phyloP scores from a whole-genome alignment of 2,113 vertebrate species.

The Mus spicilegus region DNA sequence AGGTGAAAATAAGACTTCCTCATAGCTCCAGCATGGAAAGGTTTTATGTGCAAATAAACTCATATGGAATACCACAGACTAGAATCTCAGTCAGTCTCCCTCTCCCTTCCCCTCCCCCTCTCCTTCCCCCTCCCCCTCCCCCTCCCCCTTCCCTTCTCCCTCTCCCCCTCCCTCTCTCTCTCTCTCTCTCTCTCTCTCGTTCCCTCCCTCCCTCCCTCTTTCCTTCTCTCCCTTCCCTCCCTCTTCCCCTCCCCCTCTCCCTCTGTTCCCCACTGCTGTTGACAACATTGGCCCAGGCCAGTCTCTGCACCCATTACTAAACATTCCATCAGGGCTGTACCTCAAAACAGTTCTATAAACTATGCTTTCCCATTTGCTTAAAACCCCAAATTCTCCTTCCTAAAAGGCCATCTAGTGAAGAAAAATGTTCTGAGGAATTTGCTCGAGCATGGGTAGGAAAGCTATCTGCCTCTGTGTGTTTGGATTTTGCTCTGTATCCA shows the following conservation, averaged over 20 bases:
- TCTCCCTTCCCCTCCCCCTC: background rate
- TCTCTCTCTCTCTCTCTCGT: background rate
- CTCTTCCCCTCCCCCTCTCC: background rate
- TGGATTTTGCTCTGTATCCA: background rate
- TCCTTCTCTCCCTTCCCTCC: too few species aligned
- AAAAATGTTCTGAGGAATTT: background rate
- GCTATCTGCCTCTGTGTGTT: background rate
- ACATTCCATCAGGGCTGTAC: background rate
- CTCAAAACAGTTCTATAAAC: background rate
- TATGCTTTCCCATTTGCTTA: background rate
- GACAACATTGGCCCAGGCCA: background rate
- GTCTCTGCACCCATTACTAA: too few species aligned
- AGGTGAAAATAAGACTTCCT: background rate
- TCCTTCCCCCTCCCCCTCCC: accelerated
- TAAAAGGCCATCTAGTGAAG: background rate
- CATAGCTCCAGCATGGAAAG: background rate
- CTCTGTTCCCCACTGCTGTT: too few species aligned
- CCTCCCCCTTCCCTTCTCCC: accelerated
- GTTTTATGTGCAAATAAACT: background rate
- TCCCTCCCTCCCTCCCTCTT: accelerated
- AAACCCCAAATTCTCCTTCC: background rate
- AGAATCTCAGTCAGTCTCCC: background rate
- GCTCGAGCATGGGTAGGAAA: background rate
- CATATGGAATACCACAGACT: background rate
- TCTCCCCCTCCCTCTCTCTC: too few species aligned